Conservation (phyloP, 2,888 invertebrate species). For the Philaethria dido region DNA sequence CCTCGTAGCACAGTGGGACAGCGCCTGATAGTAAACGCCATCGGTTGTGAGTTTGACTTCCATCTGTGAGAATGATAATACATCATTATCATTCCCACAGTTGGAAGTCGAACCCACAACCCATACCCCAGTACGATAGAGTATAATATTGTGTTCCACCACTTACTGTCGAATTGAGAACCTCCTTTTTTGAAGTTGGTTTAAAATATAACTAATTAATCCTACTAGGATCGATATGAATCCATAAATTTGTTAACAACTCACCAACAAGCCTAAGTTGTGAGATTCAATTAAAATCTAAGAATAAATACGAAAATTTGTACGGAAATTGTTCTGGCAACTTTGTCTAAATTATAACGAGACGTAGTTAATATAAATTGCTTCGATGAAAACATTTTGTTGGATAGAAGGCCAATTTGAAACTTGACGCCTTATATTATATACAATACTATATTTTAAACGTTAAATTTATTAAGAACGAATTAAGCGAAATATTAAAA, state of each 20-base stretch:
- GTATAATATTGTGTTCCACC: too few relatives aligned
- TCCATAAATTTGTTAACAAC: conserved; percentile 6
- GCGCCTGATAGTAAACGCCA: too few relatives aligned
- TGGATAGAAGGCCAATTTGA: conserved; percentile 39
- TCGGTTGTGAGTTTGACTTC: too few relatives aligned
- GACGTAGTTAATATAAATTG: conserved; percentile 45
- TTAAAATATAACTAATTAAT: neutral
- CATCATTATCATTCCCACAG: too few relatives aligned
- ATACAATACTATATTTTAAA: too few relatives aligned
- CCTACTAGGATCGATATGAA: neutral
- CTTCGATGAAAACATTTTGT: conserved; percentile 44
- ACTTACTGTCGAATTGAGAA: too few relatives aligned
- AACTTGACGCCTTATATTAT: conserved; percentile 28
- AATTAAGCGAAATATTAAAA: neutral
- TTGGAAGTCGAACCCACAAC: too few relatives aligned
- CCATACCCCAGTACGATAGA: too few relatives aligned
- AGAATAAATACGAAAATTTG: conserved; percentile 42
- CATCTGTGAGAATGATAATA: too few relatives aligned
- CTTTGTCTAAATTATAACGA: conserved; percentile 40
- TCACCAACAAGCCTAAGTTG: conserved; percentile 36
- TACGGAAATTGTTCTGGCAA: conserved; percentile 45
- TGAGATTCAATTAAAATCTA: conserved; percentile 44
- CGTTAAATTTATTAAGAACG: neutral
- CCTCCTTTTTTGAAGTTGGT: too few relatives aligned
- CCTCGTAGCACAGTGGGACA: too few relatives aligned